phyloP scores from a whole-genome alignment of 2,113 vertebrate species.

The Gavia stellata region DNA sequence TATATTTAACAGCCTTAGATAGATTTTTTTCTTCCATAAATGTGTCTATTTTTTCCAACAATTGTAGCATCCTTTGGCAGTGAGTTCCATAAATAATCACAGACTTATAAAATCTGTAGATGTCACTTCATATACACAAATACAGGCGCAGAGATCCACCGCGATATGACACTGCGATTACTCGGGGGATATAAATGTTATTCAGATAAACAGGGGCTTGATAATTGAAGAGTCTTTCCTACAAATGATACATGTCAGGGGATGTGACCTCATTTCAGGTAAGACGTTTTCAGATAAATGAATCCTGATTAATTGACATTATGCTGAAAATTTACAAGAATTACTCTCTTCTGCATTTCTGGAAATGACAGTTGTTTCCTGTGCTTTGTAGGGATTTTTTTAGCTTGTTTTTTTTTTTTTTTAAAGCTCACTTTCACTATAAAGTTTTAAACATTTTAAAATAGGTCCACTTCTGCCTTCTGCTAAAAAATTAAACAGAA shows the following conservation, averaged over 20 bases:
- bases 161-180: neutral
- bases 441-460: neutral
- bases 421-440: neutral
- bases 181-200: slow-evolving; percentile 36
- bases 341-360: neutral
- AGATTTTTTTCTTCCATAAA: neutral
- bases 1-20: neutral
- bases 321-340: slow-evolving; percentile 2
- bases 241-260: slow-evolving; percentile 10
- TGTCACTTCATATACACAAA: neutral
- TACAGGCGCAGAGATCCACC: neutral
- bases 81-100: neutral
- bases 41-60: neutral
- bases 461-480: neutral
- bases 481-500: neutral
- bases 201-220: neutral
- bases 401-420: neutral
- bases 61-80: neutral
- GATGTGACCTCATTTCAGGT: slow-evolving; percentile 29
- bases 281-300: slow-evolving; percentile 26
- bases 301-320: slow-evolving; percentile 27
- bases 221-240: slow-evolving; percentile 12
- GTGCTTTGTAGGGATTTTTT: neutral
- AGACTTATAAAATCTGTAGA: neutral
- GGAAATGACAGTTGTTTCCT: neutral